Conservation (phyloP, 2,888 invertebrate species). For the Orthonevra nobilis region DNA sequence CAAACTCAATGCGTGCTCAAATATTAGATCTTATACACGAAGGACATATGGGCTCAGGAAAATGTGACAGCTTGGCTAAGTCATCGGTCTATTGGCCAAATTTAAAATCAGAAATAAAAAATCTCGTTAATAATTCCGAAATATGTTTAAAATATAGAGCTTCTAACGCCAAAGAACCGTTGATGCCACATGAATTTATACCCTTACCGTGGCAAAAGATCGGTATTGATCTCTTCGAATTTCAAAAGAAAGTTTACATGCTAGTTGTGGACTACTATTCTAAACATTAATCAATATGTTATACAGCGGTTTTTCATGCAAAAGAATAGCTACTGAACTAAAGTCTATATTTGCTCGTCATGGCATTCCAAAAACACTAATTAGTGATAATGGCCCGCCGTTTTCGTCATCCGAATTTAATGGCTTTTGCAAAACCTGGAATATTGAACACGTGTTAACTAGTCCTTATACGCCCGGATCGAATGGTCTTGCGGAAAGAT, state of each 20-base stretch:
- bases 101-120: slow-evolving; percentile 7
- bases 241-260: slow-evolving; percentile 6
- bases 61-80: slow-evolving; percentile 10
- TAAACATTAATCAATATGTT: not conserved
- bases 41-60: slow-evolving; percentile 8
- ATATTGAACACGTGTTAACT: not conserved
- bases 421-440: slow-evolving; percentile 4
- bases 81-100: slow-evolving; percentile 3
- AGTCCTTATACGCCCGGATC: slow-evolving; percentile 15
- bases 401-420: not conserved
- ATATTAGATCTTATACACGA: slow-evolving; percentile 3
- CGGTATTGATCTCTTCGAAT: not conserved
- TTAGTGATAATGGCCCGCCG: slow-evolving; percentile 17
- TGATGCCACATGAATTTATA: slow-evolving; percentile 7
- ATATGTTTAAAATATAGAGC: slow-evolving; percentile 8
- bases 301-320: not conserved
- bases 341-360: slow-evolving; percentile 1
- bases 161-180: slow-evolving; percentile 14
- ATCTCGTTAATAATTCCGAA: not conserved
- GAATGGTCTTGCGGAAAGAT: not conserved
- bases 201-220: not conserved
- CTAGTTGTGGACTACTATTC: slow-evolving; percentile 9
- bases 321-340: not conserved
- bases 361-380: not conserved
- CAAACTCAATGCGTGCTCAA: not conserved